Evolutionary conservation across 2,888 invertebrate species (phyloP).

Genomic region (Chromoteleia sp.): DNA sequence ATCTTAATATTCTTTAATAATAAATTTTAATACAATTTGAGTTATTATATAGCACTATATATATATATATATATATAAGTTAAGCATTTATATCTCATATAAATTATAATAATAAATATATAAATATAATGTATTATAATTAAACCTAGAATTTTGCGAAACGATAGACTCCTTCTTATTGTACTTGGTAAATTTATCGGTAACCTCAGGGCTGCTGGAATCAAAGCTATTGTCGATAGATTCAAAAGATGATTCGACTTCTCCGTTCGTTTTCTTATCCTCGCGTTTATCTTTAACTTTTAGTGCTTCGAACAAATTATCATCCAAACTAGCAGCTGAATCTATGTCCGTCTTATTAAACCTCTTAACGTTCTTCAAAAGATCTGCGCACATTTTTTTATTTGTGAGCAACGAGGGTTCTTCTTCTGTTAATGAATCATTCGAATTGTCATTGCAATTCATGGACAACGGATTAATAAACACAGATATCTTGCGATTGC

Average conservation of each 20-base stretch:
- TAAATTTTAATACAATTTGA: not conserved
- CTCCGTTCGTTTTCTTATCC: conserved; percentile 80
- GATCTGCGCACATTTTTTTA: conserved; percentile 78
- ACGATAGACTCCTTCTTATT: conserved; percentile 75
- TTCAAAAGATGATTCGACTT: conserved; percentile 81
- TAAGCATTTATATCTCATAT: too few species aligned
- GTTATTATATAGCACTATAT: not conserved
- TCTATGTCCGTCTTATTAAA: conserved; percentile 81
- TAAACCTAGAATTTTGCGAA: conserved; percentile 74
- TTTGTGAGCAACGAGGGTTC: conserved; percentile 73
- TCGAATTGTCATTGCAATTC: conserved; percentile 81
- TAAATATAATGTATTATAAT: conserved; percentile 8
- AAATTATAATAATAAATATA: too few species aligned
- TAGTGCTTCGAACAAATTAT: conserved; percentile 79
- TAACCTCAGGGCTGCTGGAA: conserved; percentile 81
- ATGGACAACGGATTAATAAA: conserved; percentile 88
- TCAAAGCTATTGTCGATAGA: conserved; percentile 82
- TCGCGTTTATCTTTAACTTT: conserved; percentile 79
- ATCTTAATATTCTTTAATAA: not conserved
- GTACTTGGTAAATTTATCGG: conserved; percentile 62
- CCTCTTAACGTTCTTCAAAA: conserved; percentile 81
- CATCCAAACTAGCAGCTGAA: conserved; percentile 81
- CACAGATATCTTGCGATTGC: conserved; percentile 87
- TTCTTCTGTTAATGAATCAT: conserved; percentile 82
- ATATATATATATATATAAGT: too few species aligned